phyloP scores from a whole-genome alignment of 1,140 invertebrate species.

The Plodia interpunctella region DNA sequence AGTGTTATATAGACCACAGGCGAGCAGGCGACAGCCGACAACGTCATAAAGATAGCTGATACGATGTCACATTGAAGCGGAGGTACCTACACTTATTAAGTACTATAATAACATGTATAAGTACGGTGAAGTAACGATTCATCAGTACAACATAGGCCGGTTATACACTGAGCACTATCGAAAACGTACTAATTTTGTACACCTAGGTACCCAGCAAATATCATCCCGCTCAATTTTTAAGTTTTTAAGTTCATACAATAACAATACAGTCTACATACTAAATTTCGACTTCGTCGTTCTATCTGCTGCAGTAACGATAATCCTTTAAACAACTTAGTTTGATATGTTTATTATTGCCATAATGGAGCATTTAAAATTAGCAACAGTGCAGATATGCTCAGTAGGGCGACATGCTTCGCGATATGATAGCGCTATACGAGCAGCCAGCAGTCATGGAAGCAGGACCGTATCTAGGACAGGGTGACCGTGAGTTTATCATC shows the following conservation, averaged over 20 bases:
- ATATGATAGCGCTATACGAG: conserved; percentile 44
- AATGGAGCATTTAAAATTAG: conserved; percentile 31
- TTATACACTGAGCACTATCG: background rate
- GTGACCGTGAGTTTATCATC: background rate
- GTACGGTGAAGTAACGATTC: too few relatives aligned
- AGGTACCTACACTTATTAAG: too few relatives aligned
- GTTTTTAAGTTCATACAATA: background rate
- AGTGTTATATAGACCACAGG: conserved; percentile 68
- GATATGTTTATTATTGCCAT: conserved; percentile 69
- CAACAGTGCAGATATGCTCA: conserved; percentile 33
- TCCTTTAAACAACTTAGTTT: conserved; percentile 32
- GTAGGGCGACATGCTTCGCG: conserved; percentile 48
- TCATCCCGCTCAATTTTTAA: background rate
- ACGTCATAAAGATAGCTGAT: conserved; percentile 1
- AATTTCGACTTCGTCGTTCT: conserved; percentile 37
- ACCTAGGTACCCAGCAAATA: conserved; percentile 8
- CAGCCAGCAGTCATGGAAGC: conserved; percentile 38
- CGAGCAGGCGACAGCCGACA: conserved; percentile 21
- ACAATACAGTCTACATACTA: background rate
- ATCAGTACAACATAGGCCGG: background rate
- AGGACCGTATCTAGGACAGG: conserved; percentile 17
- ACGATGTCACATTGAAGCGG: background rate
- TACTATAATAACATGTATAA: too few relatives aligned
- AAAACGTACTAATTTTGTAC: background rate
- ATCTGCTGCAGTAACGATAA: conserved; percentile 27